Percentiles rank a stretch among this genome's conserved stretches.
Evolutionary conservation across 2,797 vertebrate genomes (phyloP).

Genomic region (Apodemus agrarius): DNA sequence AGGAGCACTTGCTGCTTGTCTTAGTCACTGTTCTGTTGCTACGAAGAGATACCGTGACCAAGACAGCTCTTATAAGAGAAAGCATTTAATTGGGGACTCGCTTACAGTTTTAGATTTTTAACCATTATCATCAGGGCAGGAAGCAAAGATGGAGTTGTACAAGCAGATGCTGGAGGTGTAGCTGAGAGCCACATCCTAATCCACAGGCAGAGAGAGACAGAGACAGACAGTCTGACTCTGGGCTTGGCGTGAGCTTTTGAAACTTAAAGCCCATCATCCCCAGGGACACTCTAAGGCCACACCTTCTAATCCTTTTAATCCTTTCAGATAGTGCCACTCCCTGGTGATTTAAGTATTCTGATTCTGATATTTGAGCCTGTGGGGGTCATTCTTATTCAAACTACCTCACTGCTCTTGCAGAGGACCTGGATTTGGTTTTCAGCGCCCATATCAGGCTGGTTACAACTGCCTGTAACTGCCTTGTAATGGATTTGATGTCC

Average conservation of each 20-base stretch:
- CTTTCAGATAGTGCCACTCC: background rate
- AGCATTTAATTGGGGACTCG: background rate
- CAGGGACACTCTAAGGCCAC: background rate
- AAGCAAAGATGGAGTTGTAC: background rate
- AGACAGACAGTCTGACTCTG: too few relatives aligned
- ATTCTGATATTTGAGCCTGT: background rate
- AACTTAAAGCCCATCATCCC: background rate
- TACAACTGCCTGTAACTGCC: background rate
- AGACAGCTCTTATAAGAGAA: background rate
- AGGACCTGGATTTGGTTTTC: background rate
- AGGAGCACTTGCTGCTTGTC: background rate
- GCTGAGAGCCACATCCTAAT: background rate
- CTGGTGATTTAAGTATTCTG: background rate
- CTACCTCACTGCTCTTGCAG: background rate
- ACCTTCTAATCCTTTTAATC: background rate
- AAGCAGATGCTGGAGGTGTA: background rate
- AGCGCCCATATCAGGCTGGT: too few relatives aligned
- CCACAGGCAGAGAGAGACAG: too few relatives aligned
- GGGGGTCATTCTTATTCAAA: background rate
- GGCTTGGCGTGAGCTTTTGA: background rate
- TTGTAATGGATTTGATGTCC: background rate
- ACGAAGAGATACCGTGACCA: background rate
- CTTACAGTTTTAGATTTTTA: background rate
- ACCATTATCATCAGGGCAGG: background rate
- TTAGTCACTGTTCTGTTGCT: background rate